Evolutionary conservation across 2,797 vertebrate species (phyloP), one percentile per base, ranked within the genome.

Genomic region (Premnoplex brunnescens): DNA sequence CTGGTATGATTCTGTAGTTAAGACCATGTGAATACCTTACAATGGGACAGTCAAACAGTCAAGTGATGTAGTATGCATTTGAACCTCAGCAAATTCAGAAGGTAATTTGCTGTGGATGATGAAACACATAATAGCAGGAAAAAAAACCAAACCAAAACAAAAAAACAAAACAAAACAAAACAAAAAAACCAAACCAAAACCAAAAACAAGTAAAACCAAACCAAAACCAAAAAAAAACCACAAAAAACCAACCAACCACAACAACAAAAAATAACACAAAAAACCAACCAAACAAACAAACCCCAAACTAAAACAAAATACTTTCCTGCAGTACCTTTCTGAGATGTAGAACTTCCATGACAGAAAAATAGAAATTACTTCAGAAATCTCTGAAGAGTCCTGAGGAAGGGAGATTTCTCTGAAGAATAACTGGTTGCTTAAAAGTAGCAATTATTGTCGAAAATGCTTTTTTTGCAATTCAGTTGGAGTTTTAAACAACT

Each of bases 361-460:
- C 21, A 85, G 27, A 81, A 92, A 95, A 89, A n/a, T 24, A 49
- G 34, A 92, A 90, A 23, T 69, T 91, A 74, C 23, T 73, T 54
- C 59, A 56, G 63, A 39, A 96, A 85, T 67, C 52, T 91, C 67
- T 77, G 63, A 92, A 52, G 49, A n/a, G 22, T 81, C 48, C 85
- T 32, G 68, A 60, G 73, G 89, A 77, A 81, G 12, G 17, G 14
- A 88, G 48, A 88, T 78, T 26, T 69, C 82, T 95, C 58, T 68
- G 30, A 30, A 88, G 30, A 96, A 94, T 87, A 85, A 91, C 85
- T 94, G 74, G 16, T 74, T 94, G 34, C 66, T 96, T 94, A 58
- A 89, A 91, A 69, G 81, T 80, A 95, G 26, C 54, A 95, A 85
- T 89, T 96, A 91, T 92, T 92, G 87, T 96, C 93, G 14, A 4